phyloP scores from a whole-genome alignment of 1,140 invertebrate genomes.

The Scaptodrosophila lebanonensis region DNA sequence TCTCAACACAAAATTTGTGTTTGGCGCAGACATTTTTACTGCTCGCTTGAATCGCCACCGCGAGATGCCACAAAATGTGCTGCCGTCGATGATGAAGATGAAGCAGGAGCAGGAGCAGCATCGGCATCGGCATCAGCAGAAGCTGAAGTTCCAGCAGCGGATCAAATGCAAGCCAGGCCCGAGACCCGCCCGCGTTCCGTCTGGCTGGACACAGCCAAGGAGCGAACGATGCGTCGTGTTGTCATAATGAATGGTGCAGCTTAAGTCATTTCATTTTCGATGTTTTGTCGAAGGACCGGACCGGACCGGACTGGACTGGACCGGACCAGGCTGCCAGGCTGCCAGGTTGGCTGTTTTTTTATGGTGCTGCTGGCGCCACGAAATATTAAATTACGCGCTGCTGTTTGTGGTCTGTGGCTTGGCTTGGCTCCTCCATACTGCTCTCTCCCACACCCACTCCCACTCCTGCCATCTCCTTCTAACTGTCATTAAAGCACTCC shows the following conservation, averaged over 20 bases:
- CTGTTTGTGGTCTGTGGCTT: slow-evolving; percentile 47
- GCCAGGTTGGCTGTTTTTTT: slow-evolving; percentile 43
- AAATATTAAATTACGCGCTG: slow-evolving; percentile 77
- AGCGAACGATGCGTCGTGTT: slow-evolving; percentile 58
- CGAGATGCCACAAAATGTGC: background rate
- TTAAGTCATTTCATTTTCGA: slow-evolving; percentile 76
- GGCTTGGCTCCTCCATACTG: background rate
- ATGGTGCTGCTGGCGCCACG: slow-evolving; percentile 76
- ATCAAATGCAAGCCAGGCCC: slow-evolving; percentile 17
- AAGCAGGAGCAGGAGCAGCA: slow-evolving; percentile 68
- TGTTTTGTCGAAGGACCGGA: slow-evolving; percentile 30
- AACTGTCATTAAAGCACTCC: background rate
- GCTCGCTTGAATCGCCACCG: slow-evolving; percentile 12
- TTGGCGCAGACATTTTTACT: slow-evolving; percentile 74
- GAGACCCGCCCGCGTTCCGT: background rate
- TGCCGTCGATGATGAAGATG: slow-evolving; percentile 59
- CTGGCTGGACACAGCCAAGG: slow-evolving; percentile 15
- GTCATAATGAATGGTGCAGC: slow-evolving; percentile 77
- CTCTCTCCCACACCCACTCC: slow-evolving; percentile 8
- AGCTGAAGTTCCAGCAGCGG: background rate
- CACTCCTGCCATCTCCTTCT: slow-evolving; percentile 12
- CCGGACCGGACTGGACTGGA: slow-evolving; percentile 32
- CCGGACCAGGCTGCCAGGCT: slow-evolving; percentile 12
- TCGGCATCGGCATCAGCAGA: too few relatives aligned
- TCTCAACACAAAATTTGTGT: slow-evolving; percentile 74